Evolutionary conservation across 2,113 vertebrate species (phyloP), one percentile per base, ranked within the genome.

Genomic region (Xenopus tropicalis): DNA sequence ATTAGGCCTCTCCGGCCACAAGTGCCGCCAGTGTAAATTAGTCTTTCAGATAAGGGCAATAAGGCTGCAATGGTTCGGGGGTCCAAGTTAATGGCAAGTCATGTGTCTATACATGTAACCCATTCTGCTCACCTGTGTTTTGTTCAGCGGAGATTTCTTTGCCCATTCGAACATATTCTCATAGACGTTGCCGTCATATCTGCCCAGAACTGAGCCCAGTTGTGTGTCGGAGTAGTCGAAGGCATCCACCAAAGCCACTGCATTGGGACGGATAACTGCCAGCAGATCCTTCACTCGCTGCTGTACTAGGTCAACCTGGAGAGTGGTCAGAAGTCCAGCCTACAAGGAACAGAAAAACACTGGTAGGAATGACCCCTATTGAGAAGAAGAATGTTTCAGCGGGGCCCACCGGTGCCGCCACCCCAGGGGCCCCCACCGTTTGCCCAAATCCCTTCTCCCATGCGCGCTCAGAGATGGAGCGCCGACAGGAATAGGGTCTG

Each of bases 111-210:
- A n/a, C n/a, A n/a, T n/a, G n/a, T n/a, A n/a, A n/a, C n/a, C n/a
- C n/a, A n/a, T n/a, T n/a, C n/a, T n/a, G n/a, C 78, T 83, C 71
- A 97, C 97, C 96, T 99, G 86, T 44, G 93, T 88, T 83, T 91
- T 84, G 80, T 98, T 99, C 11, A 99, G 86, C 0, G 97, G 97
- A 0, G 97, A 98, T 43, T 83, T 88, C 81, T 92, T 94, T 74
- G 97, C 94, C 97, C 97, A 99, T 63, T 95, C 94, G 43, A 98
- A 99, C 93, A 99, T 84, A 83, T 94, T 86, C 80, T 98, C 96
- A 0, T 99, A 99, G 65, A 98, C 89, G 0, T 98, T 98, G n/a
- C 97, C 97, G 0, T 99, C 97, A 0, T 97, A 97, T 46, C 96
- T 91, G 24, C 97, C 97, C 13, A 99, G 93, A 70, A 93, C 87